Evolutionary conservation across 2,888 invertebrate species (phyloP).

Genomic region (Keiferia lycopersicella): DNA sequence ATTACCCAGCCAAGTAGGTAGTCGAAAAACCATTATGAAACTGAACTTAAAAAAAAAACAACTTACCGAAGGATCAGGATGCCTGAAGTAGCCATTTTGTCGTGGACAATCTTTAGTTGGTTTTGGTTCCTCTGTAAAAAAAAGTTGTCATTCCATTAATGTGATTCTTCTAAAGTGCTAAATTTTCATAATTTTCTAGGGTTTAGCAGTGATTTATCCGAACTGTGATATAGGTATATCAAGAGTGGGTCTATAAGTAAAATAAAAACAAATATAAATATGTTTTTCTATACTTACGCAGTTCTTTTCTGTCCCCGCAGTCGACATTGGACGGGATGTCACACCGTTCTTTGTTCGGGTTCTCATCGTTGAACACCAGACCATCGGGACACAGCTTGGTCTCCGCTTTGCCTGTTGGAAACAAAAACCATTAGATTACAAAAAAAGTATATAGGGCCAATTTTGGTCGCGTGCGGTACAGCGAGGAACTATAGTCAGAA

Average conservation of each 20-base stretch:
- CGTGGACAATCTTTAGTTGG: conserved; percentile 87
- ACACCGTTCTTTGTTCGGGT: conserved; percentile 87
- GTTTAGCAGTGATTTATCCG: too few relatives aligned
- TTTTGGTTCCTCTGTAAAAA: conserved; percentile 85
- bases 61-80: conserved; percentile 83
- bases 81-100: conserved; percentile 89
- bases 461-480: too few relatives aligned
- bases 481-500: too few relatives aligned
- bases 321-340: conserved; percentile 90
- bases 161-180: neutral
- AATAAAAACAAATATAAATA: neutral
- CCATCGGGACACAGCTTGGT: conserved; percentile 89
- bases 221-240: too few relatives aligned
- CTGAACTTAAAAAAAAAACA: too few relatives aligned
- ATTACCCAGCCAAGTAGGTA: too few relatives aligned
- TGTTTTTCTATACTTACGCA: conserved; percentile 88
- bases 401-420: conserved; percentile 77
- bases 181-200: neutral
- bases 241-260: too few relatives aligned
- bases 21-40: too few relatives aligned
- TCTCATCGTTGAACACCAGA: conserved; percentile 87
- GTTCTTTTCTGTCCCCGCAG: conserved; percentile 86
- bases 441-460: neutral
- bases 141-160: neutral
- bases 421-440: conserved; percentile 5